Evolutionary conservation across 2,113 vertebrate genomes (phyloP).

Genomic region (Sorex fumeus): DNA sequence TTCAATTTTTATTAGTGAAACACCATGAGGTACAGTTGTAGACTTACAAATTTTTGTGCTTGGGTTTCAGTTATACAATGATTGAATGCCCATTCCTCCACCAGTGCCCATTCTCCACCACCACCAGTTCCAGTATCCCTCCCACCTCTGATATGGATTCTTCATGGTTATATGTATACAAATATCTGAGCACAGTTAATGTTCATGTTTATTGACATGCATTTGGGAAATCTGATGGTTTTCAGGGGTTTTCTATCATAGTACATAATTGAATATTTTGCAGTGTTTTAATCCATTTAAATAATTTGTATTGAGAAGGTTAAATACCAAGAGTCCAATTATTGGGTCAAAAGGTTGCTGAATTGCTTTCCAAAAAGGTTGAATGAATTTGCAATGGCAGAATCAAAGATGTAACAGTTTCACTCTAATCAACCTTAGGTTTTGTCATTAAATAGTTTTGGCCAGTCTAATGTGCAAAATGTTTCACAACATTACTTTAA

Average conservation of each 20-base stretch:
- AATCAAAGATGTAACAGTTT: conserved; percentile 52
- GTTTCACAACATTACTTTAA: conserved; percentile 62
- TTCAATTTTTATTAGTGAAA: too few species aligned
- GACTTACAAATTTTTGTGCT: too few species aligned
- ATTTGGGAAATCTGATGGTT: not conserved
- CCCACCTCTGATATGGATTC: conserved; percentile 24
- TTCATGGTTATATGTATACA: conserved; percentile 39
- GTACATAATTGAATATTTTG: conserved; percentile 42
- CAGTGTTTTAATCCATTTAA: conserved; percentile 53
- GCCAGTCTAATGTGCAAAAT: conserved; percentile 41
- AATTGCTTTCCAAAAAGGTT: conserved; percentile 20
- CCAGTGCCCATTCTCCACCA: too few species aligned
- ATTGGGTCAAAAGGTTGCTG: not conserved
- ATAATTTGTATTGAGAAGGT: not conserved
- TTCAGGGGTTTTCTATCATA: conserved; percentile 35
- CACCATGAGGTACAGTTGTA: too few species aligned
- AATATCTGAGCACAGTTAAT: conserved; percentile 56
- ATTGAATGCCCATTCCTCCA: too few species aligned
- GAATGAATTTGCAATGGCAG: conserved; percentile 35
- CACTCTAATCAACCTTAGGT: conserved; percentile 53
- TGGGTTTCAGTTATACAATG: too few species aligned
- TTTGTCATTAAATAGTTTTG: conserved; percentile 75
- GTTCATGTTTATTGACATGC: conserved; percentile 9
- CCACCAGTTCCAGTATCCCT: too few species aligned
- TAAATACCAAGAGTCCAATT: conserved; percentile 58